Evolutionary conservation across 2,797 vertebrate species (phyloP).

Genomic region (Coregonus sp.): DNA sequence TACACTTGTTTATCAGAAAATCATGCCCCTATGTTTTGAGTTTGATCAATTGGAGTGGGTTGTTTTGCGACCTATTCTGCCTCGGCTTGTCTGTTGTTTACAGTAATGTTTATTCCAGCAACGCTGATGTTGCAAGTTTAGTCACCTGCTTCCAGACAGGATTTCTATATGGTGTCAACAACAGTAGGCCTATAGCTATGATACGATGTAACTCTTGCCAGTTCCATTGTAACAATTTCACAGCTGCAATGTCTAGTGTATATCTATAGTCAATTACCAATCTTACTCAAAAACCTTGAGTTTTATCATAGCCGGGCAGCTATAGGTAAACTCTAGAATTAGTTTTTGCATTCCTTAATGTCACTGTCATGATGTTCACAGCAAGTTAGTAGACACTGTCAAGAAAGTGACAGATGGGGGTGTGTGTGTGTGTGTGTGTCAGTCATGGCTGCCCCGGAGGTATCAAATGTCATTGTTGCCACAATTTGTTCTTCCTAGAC

Average conservation of each 20-base stretch:
- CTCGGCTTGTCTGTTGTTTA: background rate
- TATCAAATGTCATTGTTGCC: slow-evolving; percentile 40
- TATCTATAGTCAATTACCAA: background rate
- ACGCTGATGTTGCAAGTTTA: background rate
- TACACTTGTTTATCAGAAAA: background rate
- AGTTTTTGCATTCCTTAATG: slow-evolving; percentile 35
- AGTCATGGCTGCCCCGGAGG: slow-evolving; percentile 5
- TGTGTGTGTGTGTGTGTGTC: background rate
- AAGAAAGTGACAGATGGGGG: slow-evolving; percentile 60
- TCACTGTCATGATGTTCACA: slow-evolving; percentile 39
- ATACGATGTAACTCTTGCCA: background rate
- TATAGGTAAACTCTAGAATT: slow-evolving; percentile 18
- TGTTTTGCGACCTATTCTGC: background rate
- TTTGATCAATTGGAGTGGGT: background rate
- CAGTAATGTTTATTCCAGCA: background rate
- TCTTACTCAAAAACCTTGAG: background rate
- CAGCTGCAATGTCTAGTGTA: background rate
- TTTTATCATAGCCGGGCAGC: background rate
- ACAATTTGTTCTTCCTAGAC: slow-evolving; percentile 41
- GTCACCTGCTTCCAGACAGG: background rate
- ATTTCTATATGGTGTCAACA: background rate
- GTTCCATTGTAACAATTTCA: background rate
- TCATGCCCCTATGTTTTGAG: background rate
- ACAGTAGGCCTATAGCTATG: background rate
- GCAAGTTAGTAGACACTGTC: slow-evolving; percentile 43